phyloP scores from a whole-genome alignment of 2,888 invertebrate species.

The Crossocerus cetratus region DNA sequence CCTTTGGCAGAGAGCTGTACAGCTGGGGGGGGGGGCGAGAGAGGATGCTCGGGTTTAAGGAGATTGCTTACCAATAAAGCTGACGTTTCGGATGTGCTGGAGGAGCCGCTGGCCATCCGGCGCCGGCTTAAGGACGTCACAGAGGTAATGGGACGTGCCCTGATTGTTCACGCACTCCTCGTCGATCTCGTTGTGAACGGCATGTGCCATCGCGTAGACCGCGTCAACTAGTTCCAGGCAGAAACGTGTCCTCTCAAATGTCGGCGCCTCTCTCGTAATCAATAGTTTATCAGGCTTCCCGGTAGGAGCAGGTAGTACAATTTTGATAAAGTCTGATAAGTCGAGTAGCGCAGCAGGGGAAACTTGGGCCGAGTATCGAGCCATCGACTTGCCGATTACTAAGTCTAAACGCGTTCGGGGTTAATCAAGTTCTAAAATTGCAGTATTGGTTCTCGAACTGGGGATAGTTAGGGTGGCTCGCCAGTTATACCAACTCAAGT shows the following conservation, averaged over 20 bases:
- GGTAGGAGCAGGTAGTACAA: no score
- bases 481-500: no score
- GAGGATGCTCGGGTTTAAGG: neutral
- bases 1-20: no score
- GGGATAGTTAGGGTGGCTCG: no score
- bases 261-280: neutral
- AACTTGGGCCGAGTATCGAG: neutral
- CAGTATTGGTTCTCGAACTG: no score
- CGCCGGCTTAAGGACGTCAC: slow-evolving; percentile 77
- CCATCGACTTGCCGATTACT: no score
- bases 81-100: slow-evolving; percentile 81
- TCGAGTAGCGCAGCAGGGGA: no score
- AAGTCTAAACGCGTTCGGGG: no score
- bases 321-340: no score
- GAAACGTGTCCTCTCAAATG: slow-evolving; percentile 1
- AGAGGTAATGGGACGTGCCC: slow-evolving; percentile 73
- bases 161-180: slow-evolving; percentile 79
- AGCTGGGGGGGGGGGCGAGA: no score
- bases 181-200: slow-evolving; percentile 81
- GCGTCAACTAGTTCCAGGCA: slow-evolving; percentile 81
- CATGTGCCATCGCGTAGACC: slow-evolving; percentile 86
- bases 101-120: slow-evolving; percentile 80
- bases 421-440: no score
- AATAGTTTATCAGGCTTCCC: neutral
- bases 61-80: slow-evolving; percentile 77